phyloP scores from a whole-genome alignment of 2,797 vertebrate genomes.

The Prionace glauca region DNA sequence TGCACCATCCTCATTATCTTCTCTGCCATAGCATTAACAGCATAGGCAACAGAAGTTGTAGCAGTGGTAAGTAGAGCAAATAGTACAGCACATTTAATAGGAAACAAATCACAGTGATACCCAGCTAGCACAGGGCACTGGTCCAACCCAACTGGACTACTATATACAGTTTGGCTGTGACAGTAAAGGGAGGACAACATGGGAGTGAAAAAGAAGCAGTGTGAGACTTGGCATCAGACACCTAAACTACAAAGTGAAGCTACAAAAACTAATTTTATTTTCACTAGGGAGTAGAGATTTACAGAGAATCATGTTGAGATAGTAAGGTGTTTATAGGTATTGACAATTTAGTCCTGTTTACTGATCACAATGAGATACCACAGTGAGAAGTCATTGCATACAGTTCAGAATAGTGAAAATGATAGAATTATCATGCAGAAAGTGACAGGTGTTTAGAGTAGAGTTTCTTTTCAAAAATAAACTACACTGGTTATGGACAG shows the following conservation, averaged over 20 bases:
- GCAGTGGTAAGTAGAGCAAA: neutral
- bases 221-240: neutral
- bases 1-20: too few relatives aligned
- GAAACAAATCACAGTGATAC: neutral
- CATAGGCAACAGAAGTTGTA: too few relatives aligned
- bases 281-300: neutral
- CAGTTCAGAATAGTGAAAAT: neutral
- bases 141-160: neutral
- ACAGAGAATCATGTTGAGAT: neutral
- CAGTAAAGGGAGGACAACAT: neutral
- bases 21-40: too few relatives aligned
- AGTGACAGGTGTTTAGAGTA: neutral
- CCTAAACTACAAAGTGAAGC: neutral
- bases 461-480: neutral
- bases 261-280: neutral
- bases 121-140: neutral
- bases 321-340: neutral
- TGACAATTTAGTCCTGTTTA: neutral
- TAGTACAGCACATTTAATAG: neutral
- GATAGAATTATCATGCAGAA: neutral
- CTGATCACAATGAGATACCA: neutral
- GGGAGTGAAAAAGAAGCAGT: neutral
- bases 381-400: neutral
- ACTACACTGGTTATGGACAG: too few relatives aligned
- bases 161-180: neutral